Evolutionary conservation across 2,888 invertebrate species (phyloP), one percentile per base, ranked within the genome.

Genomic region (Raillietiella orientalis): DNA sequence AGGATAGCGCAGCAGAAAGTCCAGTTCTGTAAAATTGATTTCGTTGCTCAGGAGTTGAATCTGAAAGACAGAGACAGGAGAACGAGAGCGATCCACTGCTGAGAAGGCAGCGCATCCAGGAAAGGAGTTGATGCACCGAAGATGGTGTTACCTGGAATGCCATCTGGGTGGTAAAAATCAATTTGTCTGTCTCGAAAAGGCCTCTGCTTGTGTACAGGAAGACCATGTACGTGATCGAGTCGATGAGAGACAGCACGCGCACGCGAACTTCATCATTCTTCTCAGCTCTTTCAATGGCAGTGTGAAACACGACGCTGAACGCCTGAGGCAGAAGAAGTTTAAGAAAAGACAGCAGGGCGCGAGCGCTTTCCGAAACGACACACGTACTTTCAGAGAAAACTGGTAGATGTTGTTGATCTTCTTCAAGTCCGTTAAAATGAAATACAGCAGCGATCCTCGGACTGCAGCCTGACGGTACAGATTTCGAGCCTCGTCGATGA

Each of bases 321-420:
- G 87, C 82, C 74, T 75, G 38, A n/a, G 50, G 49, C 30, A 31
- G 29, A 29, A 19, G 34, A 24, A 28, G 5, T 14, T 13, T 20
- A 26, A 2, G 19, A 11, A 6, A 17, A 19, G n/a, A n/a, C n/a
- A n/a, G n/a, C n/a, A n/a, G n/a, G n/a, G n/a, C n/a, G n/a, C n/a
- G n/a, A n/a, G n/a, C n/a, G n/a, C n/a, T n/a, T n/a, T n/a, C n/a
- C n/a, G n/a, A n/a, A n/a, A n/a, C n/a, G n/a, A n/a, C n/a, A n/a
- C n/a, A n/a, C n/a, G 30, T 26, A 67, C 77, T 60, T 90, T 87
- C 31, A 90, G 52, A 9, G 87, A 87, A 49, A 90, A 90, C 45
- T 87, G 84, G 46, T 90, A 90, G 38, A 90, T 84, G 2, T 82
- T 82, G 50, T 87, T 84, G 32, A 90, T 84, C 16, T 77, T 82